Evolutionary conservation across 2,797 vertebrate species (phyloP).

Genomic region (Fistularia commersonii): DNA sequence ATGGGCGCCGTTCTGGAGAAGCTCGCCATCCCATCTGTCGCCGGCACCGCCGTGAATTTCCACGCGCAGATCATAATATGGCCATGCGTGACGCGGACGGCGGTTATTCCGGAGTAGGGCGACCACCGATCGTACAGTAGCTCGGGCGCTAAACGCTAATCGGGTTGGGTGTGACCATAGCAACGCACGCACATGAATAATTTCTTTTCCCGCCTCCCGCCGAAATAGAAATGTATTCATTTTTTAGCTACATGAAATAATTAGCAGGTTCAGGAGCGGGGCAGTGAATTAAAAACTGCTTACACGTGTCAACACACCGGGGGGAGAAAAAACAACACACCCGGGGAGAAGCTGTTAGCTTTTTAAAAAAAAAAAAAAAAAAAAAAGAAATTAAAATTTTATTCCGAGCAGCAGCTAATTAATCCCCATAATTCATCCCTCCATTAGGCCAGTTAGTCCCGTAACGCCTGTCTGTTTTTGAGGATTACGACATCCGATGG

Average conservation of each 20-base stretch:
- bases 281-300: too few relatives aligned
- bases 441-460: slow-evolving; percentile 29
- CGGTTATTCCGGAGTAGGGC: too few relatives aligned
- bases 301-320: too few relatives aligned
- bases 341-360: too few relatives aligned
- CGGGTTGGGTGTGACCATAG: too few relatives aligned
- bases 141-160: too few relatives aligned
- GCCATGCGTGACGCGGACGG: slow-evolving; percentile 16
- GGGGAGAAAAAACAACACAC: too few relatives aligned
- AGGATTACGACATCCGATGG: slow-evolving; percentile 57
- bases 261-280: slow-evolving; percentile 2
- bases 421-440: slow-evolving; percentile 17
- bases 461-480: slow-evolving; percentile 41
- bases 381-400: slow-evolving; percentile 2
- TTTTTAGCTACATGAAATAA: slow-evolving; percentile 33
- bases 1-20: slow-evolving; percentile 44
- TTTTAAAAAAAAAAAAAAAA: not conserved
- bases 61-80: slow-evolving; percentile 5
- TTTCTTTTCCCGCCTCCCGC: slow-evolving; percentile 11
- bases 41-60: too few relatives aligned
- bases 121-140: too few relatives aligned
- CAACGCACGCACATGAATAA: slow-evolving; percentile 20
- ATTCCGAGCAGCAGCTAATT: slow-evolving; percentile 13
- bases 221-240: slow-evolving; percentile 32
- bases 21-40: slow-evolving; percentile 10